Evolutionary conservation across 1,140 invertebrate species (phyloP), one percentile per base, ranked within the genome.

Genomic region (Drosophila sp.): DNA sequence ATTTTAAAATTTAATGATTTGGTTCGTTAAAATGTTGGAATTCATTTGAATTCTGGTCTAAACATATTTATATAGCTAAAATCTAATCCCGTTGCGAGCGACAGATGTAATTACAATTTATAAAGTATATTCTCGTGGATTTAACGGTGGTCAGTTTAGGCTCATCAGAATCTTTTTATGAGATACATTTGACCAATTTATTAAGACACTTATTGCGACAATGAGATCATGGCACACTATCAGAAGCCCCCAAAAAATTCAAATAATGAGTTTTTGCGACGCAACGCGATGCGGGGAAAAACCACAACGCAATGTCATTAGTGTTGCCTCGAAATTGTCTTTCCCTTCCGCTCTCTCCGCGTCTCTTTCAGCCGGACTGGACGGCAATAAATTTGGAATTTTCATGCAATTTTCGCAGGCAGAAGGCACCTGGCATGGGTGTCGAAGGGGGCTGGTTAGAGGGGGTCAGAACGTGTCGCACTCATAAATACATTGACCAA

Each of bases 401-500:
- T 83, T 80, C 72, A 72, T 84, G 72, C 73, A 84, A 66, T 80
- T 79, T 83, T 83, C 57, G 75, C 46, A 51, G 34, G n/a, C 46
- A 34, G n/a, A 13, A 50, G 25, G 57, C 62, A 71, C 16, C 43
- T 41, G 57, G 21, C 7, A 16, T 27, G 8, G 46, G 8, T 29
- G 16, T 14, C 27, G 50, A 3, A 18, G 14, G 6, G 34, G 40
- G 7, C 21, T 21, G 21, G 21, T 21, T 21, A 21, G 43, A 32
- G 36, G 29, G n/a, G 14, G 53, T 29, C 34, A 36, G 36, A 50
- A 58, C 7, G 41, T 64, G 72, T 13, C 69, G 64, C 50, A 71
- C 80, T 84, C 80, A 86, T 86, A 84, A 84, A 84, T 80, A 84
- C 80, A 77, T 86, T 86, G 81, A 86, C 80, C 80, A 86, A 84